Percentiles rank a stretch among this genome's conserved stretches.
Conservation (phyloP, 2,888 invertebrate species). For the Drosophila phalerata region DNA sequence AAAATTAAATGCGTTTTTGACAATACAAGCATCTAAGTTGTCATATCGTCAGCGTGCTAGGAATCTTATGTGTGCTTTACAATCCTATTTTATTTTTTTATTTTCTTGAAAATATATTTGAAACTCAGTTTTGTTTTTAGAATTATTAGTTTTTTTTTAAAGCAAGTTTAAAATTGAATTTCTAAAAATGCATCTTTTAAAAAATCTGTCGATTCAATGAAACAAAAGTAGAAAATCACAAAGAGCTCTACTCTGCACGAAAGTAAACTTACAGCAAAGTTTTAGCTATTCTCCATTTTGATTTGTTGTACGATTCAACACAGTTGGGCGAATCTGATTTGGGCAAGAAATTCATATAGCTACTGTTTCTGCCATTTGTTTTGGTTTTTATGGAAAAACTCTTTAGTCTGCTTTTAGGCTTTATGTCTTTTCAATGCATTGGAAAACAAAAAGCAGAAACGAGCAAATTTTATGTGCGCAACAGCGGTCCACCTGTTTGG, state of each 20-base stretch:
- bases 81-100: too few relatives aligned
- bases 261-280: not conserved
- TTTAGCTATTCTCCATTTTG: not conserved
- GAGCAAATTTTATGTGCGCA: conserved; percentile 63
- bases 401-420: conserved; percentile 57
- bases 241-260: not conserved
- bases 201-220: not conserved
- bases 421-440: conserved; percentile 70
- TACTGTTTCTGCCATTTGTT: conserved; percentile 12
- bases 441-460: conserved; percentile 39
- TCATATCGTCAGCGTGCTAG: too few relatives aligned
- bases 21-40: too few relatives aligned
- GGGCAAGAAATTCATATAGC: conserved; percentile 27
- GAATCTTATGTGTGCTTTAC: too few relatives aligned
- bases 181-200: not conserved
- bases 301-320: not conserved
- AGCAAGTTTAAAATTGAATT: not conserved
- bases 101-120: too few relatives aligned
- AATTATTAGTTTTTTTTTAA: too few relatives aligned
- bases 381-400: conserved; percentile 48
- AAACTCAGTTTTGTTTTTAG: too few relatives aligned
- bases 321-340: not conserved
- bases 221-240: not conserved
- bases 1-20: too few relatives aligned
- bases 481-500: conserved; percentile 71